Conservation (phyloP, 1,140 invertebrate species). For the Rhagoletis pomonella region DNA sequence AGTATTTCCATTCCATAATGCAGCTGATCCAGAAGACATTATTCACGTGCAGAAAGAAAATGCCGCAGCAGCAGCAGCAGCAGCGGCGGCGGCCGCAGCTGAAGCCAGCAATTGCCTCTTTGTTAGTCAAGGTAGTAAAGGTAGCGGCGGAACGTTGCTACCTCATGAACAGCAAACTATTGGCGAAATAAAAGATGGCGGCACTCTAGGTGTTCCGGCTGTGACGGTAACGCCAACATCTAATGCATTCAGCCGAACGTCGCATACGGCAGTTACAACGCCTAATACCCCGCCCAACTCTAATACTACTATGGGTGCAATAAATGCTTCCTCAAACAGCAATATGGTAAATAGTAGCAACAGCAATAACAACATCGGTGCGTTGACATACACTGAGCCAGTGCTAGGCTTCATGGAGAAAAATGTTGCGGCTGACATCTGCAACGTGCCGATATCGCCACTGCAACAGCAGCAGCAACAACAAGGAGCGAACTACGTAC, state of each 20-base stretch:
- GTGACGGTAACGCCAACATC: neutral
- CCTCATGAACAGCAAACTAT: neutral
- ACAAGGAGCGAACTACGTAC: constrained; percentile 26
- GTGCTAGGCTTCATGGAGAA: constrained; percentile 50
- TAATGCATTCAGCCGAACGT: neutral
- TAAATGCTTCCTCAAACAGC: neutral
- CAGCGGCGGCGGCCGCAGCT: constrained; percentile 10
- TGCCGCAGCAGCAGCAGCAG: constrained; percentile 51
- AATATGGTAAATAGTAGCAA: neutral
- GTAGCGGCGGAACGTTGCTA: neutral
- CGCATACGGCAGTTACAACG: neutral
- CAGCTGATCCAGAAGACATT: constrained; percentile 69
- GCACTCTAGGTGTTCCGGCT: neutral
- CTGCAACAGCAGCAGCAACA: constrained; percentile 49
- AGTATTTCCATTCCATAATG: constrained; percentile 71
- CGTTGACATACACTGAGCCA: constrained; percentile 36
- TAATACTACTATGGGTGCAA: neutral
- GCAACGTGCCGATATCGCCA: constrained; percentile 38
- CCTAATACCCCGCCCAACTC: constrained; percentile 24
- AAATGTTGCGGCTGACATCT: neutral
- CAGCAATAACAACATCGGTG: constrained; percentile 30
- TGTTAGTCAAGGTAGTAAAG: neutral
- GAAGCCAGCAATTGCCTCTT: constrained; percentile 18
- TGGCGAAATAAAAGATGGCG: neutral
- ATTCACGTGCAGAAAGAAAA: constrained; percentile 70